Base-by-base conservation (phyloP, 2,888 invertebrate genomes). In the Beris morrisii region DNA sequence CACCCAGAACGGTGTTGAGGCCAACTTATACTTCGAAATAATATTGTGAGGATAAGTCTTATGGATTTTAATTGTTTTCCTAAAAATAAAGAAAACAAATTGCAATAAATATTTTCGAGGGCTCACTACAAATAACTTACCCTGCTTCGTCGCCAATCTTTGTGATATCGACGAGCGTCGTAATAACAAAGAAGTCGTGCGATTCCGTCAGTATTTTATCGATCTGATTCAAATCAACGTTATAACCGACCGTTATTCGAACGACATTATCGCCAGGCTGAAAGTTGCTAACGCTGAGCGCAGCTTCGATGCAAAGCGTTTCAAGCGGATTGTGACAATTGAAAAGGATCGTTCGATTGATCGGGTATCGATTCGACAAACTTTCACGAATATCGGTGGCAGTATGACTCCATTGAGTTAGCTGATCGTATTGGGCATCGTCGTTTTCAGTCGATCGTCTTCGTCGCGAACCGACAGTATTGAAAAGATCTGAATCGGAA, bases 281-380 rank as follows among this genome's bases (percentile, higher is more conserved):
- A 53, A 80, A 79, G 69, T 79, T 77, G 53, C 76, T 74, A 4
- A 81, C 73, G 3, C 72, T 74, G 68, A 80, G 73, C 28, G 76
- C 74, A 43, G 79, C 80, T 53, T 79, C 75, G 4, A 78, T 71
- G 55, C 81, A 81, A 2, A 74, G 69, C 22, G 76, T 77, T 69
- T 75, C 77, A 43, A 74, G 73, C 4, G 76, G 74, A 71, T 79
- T 76, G 32, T 75, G 72, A 63, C 81, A 81, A 69, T 80, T 79
- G 67, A 81, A 81, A 4, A 79, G 77, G 57, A 81, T 79, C 5
- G 81, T 80, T n/a, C 81, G 76, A 70, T 81, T 81, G 4, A 77
- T 74, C 0, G 81, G 80, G 44, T 80, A 56, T 12, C 72, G 73
- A 4, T 75, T 78, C 64, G 76, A 75, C 4, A 79, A 72, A 46